These are phyloP conservation scores for Malacosoma neustria DNA, from an alignment of 2,888 invertebrate species.

Conservation along the genomic window DNA sequence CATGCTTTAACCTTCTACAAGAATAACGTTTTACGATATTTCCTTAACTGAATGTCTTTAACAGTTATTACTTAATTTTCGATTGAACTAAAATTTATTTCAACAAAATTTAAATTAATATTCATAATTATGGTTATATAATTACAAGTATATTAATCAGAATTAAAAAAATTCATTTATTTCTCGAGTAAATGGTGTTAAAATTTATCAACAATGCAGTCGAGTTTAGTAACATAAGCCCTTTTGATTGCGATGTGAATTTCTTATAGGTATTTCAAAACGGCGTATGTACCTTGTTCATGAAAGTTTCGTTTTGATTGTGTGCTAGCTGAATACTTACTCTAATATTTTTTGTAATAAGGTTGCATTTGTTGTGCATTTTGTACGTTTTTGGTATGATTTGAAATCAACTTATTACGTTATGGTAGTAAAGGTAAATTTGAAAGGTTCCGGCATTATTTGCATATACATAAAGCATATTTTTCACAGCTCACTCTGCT, in stretches of 20 bases:
- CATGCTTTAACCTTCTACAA: neutral
- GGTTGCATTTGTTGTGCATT: neutral
- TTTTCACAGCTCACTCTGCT: conserved; percentile 7
- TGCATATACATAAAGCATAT: conserved; percentile 30
- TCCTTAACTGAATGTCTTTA: neutral
- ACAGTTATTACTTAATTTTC: neutral
- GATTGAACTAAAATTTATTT: too few species aligned
- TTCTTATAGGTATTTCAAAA: neutral
- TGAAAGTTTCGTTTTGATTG: neutral
- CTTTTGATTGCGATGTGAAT: neutral
- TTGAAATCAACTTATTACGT: neutral
- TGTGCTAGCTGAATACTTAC: too few species aligned
- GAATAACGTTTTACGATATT: neutral
- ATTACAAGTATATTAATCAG: too few species aligned
- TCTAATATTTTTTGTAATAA: neutral
- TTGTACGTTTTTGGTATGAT: neutral
- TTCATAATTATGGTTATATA: too few species aligned
- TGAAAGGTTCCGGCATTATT: conserved; percentile 16
- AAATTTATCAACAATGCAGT: neutral
- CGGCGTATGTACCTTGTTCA: neutral
- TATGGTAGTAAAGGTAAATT: neutral
- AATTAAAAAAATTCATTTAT: too few species aligned
- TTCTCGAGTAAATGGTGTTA: too few species aligned
- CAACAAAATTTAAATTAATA: too few species aligned
- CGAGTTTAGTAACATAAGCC: neutral